phyloP scores from a whole-genome alignment of 1,140 invertebrate genomes.

The Eriosoma lanigerum region DNA sequence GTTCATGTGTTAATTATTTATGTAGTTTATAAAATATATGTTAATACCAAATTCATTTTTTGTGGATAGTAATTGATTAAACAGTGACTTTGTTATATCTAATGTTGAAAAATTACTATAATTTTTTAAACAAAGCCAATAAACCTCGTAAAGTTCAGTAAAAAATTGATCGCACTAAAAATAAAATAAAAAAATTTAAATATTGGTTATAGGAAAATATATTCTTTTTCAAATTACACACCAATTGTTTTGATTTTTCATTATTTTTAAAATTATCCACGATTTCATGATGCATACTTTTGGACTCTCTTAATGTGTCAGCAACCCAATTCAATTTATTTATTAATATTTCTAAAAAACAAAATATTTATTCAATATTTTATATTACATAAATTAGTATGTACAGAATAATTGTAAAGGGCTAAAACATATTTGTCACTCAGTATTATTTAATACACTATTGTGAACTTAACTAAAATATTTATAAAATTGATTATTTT shows the following conservation, averaged over 20 bases:
- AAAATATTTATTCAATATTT: no score
- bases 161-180: conserved; percentile 35
- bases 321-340: conserved; percentile 25
- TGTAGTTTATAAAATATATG: neutral
- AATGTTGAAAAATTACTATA: conserved; percentile 27
- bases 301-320: neutral
- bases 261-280: conserved; percentile 35
- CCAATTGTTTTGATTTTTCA: conserved; percentile 21
- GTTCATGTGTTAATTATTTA: no score
- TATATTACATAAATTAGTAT: no score
- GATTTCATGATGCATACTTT: conserved; percentile 21
- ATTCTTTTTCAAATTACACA: neutral
- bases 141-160: conserved; percentile 35
- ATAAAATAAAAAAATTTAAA: conserved; percentile 5
- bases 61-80: conserved; percentile 3
- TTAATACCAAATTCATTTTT: conserved; percentile 35
- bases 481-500: no score
- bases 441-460: no score
- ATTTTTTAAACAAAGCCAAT: conserved; percentile 47
- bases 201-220: neutral
- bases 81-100: conserved; percentile 18
- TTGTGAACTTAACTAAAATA: no score
- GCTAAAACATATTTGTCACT: no score
- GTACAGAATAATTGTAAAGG: no score
- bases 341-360: conserved; percentile 18